Base-by-base conservation (phyloP, 2,113 vertebrate species). In the Aythya baeri region DNA sequence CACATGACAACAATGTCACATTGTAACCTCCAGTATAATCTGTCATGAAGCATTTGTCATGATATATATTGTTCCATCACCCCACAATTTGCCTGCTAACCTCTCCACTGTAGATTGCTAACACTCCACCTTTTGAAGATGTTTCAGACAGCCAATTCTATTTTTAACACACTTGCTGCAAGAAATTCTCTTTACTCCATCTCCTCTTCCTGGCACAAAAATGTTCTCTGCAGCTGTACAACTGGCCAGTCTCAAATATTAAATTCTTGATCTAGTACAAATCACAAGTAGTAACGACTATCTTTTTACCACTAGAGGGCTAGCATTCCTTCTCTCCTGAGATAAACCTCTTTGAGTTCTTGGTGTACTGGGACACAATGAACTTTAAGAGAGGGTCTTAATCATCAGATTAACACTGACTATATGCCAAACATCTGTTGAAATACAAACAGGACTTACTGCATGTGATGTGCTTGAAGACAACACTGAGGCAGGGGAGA, bases 401-500 rank as follows among this genome's bases (percentile, higher is more conserved):
- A 63, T 21, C 14, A 54, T 63, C 43, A 65, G 29, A 71, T 43
- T 75, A 78, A 62, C 13, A 25, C 50, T 27, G 12, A 82, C 25
- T 29, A 26, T 0, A 70, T 16, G 13, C 4, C 46, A 80, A 91
- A 52, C 4, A 49, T 13, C 31, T 76, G 16, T 8, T 18, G 27
- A 32, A 85, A 67, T 49, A 6, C 7, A 57, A 55, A 50, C 2
- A 61, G 11, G 15, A 91, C 99, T 99, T 97, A 99, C 99, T 72
- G 98, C 97, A 77, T 98, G 98, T 62, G 99, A 96, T 12, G 98
- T 96, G 88, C 96, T 97, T 88, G 99, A 97, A 78, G 98, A 97
- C 73, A 99, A 97, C 29, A 98, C 98, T 77, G 98, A 99, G 34
- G 97, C 97, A 88, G 99, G 98, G 77, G 99, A 98, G 81, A 99